A percentile compares a stretch with the other conserved stretches of the same genome.
Evolutionary conservation across 2,113 vertebrate genomes (phyloP).

Genomic region (Nettapus auritus): DNA sequence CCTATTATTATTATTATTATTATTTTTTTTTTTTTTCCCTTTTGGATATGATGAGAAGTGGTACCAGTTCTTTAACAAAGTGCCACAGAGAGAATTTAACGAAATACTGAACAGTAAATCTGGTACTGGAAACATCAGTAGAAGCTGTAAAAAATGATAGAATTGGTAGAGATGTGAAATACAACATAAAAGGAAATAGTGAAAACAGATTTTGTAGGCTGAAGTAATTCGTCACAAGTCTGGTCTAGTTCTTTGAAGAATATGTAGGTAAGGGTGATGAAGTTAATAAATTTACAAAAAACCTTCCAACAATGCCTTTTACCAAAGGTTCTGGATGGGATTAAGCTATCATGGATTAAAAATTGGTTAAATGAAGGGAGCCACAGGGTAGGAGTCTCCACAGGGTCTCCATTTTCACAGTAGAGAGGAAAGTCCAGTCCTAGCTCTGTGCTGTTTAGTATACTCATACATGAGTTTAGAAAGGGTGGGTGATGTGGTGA

Average conservation of each 20-base stretch:
- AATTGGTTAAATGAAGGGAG: background rate
- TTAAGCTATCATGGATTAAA: background rate
- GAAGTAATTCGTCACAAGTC: background rate
- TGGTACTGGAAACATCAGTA: background rate
- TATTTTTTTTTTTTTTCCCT: background rate
- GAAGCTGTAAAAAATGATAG: background rate
- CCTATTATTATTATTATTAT: background rate
- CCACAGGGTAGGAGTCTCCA: background rate
- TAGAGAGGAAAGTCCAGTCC: background rate
- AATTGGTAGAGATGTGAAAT: background rate
- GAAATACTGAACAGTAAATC: background rate
- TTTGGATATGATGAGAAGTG: background rate
- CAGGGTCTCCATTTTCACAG: background rate
- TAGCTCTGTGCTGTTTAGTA: background rate
- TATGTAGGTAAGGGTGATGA: background rate
- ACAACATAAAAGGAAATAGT: background rate
- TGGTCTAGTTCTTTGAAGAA: background rate
- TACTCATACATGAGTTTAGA: background rate
- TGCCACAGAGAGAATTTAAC: background rate
- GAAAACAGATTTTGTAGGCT: background rate
- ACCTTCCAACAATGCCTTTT: background rate
- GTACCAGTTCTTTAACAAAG: background rate
- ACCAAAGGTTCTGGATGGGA: background rate
- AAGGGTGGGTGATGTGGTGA: background rate
- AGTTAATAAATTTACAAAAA: background rate